phyloP scores from a whole-genome alignment of 2,113 vertebrate species.

The Peromyscus leucopus region DNA sequence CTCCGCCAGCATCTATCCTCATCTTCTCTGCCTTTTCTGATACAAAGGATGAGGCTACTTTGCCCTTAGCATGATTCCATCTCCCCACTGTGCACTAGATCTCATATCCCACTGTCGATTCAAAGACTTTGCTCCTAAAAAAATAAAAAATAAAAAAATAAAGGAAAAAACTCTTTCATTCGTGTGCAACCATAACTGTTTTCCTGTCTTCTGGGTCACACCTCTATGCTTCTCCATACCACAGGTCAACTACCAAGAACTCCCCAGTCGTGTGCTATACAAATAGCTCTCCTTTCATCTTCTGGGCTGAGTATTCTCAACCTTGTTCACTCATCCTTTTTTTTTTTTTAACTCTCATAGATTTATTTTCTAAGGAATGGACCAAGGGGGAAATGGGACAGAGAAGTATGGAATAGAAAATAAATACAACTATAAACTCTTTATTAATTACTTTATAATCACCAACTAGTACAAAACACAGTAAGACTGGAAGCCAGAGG shows the following conservation, averaged over 20 bases:
- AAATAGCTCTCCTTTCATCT: not conserved
- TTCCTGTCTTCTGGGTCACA: not conserved
- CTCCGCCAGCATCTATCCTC: not conserved
- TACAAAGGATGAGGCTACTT: not conserved
- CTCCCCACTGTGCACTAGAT: not conserved
- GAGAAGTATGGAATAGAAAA: slow-evolving; percentile 83
- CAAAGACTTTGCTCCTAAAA: not conserved
- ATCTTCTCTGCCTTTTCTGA: not conserved
- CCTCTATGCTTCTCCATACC: not conserved
- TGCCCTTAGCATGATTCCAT: not conserved
- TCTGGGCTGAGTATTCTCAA: not conserved
- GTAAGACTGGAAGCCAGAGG: slow-evolving; percentile 81
- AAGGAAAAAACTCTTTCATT: not conserved
- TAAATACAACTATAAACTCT: slow-evolving; percentile 87
- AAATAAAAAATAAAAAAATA: not conserved
- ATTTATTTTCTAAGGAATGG: slow-evolving; percentile 86
- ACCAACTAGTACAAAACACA: slow-evolving; percentile 87
- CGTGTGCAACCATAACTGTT: not conserved
- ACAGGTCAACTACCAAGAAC: not conserved
- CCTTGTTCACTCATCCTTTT: no score
- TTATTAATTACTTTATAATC: slow-evolving; percentile 84
- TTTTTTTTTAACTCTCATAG: slow-evolving; percentile 64
- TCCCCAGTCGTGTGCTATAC: not conserved
- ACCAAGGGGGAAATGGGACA: slow-evolving; percentile 79
- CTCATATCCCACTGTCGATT: not conserved